A percentile compares a stretch with the other conserved stretches of the same genome.
Evolutionary conservation across 2,888 invertebrate species (phyloP).

Genomic region (Drosophila koepferae): DNA sequence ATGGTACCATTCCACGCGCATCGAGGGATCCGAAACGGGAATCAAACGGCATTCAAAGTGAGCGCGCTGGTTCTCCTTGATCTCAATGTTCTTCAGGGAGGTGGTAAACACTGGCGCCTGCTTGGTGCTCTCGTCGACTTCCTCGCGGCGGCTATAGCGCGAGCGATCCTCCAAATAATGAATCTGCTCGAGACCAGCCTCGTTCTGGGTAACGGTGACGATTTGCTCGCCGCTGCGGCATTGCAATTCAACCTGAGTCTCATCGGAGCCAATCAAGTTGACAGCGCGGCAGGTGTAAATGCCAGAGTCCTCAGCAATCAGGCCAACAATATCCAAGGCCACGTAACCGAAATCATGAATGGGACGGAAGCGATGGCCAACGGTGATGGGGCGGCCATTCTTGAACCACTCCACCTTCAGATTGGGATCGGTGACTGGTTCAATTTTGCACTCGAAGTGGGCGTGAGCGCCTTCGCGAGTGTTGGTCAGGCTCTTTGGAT

Average conservation of each 20-base stretch:
- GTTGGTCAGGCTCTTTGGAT: conserved; percentile 94
- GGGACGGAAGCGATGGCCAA: conserved; percentile 97
- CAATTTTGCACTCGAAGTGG: conserved; percentile 98
- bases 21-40: conserved; percentile 96
- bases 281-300: conserved; percentile 97
- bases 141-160: conserved; percentile 90
- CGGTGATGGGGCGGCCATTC: conserved; percentile 96
- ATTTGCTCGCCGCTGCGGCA: conserved; percentile 93
- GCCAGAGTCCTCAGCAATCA: conserved; percentile 98
- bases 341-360: conserved; percentile 99
- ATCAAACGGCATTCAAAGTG: conserved; percentile 97
- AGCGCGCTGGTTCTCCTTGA: conserved; percentile 97
- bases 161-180: conserved; percentile 94
- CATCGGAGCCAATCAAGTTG: conserved; percentile 95
- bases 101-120: conserved; percentile 97
- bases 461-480: conserved; percentile 96
- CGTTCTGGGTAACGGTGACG: conserved; percentile 93
- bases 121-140: conserved; percentile 92
- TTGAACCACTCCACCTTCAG: conserved; percentile 98
- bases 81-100: conserved; percentile 95
- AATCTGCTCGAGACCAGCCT: conserved; percentile 94
- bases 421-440: conserved; percentile 98
- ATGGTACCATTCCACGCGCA: conserved; percentile 98
- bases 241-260: conserved; percentile 90
- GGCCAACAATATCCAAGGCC: conserved; percentile 97